A percentile compares a stretch with the other conserved stretches of the same genome.
phyloP scores from a whole-genome alignment of 2,113 vertebrate species.

The Clinocottus analis region DNA sequence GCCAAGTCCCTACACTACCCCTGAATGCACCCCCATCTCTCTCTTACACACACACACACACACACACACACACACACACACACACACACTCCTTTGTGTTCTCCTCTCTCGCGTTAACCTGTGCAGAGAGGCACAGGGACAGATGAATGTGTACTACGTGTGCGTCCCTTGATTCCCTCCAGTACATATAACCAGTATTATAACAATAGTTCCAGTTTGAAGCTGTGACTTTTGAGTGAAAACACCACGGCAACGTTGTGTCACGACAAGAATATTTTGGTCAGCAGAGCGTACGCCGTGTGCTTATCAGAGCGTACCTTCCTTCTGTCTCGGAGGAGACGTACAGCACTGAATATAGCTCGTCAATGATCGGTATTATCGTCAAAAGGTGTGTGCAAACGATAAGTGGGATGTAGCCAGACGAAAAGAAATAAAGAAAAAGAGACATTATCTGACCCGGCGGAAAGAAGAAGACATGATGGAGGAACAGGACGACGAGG shows the following conservation, averaged over 20 bases:
- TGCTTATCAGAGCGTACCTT: neutral
- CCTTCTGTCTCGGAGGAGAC: neutral
- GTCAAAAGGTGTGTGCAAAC: neutral
- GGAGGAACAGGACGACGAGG: neutral
- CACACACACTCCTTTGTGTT: slow-evolving; percentile 3
- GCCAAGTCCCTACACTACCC: slow-evolving; percentile 50
- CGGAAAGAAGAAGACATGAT: neutral
- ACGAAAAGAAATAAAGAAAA: neutral
- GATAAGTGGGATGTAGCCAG: neutral
- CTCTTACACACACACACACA: neutral
- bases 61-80: neutral
- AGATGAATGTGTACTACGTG: slow-evolving; percentile 12
- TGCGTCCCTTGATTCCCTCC: slow-evolving; percentile 4
- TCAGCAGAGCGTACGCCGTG: slow-evolving; percentile 12
- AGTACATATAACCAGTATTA: slow-evolving; percentile 5
- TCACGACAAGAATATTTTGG: slow-evolving; percentile 8
- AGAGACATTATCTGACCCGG: neutral
- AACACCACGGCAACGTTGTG: slow-evolving; percentile 7
- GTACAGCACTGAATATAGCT: neutral
- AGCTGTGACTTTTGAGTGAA: slow-evolving; percentile 6
- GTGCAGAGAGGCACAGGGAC: neutral
- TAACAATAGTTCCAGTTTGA: slow-evolving; percentile 23
- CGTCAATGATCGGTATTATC: neutral
- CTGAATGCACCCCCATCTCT: slow-evolving; percentile 29
- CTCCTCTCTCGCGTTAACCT: slow-evolving; percentile 16